A percentile compares a stretch with the other conserved stretches of the same genome.
phyloP scores from a whole-genome alignment of 2,797 vertebrate species.

The Crocodylus rhombifer region DNA sequence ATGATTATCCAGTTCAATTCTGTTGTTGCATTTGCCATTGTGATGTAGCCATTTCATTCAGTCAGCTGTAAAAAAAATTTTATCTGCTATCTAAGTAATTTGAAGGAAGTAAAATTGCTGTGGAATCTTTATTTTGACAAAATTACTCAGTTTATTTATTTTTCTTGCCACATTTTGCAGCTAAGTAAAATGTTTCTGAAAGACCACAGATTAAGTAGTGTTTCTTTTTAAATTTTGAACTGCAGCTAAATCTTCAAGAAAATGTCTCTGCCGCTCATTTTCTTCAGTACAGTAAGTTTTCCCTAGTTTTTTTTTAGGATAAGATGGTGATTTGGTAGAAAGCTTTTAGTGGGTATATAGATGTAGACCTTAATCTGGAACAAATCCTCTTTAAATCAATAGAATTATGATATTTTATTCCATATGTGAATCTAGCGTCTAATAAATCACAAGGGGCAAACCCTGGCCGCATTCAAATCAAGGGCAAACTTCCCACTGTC shows the following conservation, averaged over 20 bases:
- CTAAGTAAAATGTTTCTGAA: neutral
- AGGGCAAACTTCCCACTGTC: neutral
- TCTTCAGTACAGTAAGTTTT: neutral
- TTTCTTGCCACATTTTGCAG: neutral
- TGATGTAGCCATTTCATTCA: slow-evolving; percentile 17
- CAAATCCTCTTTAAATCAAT: neutral
- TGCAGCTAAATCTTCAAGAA: neutral
- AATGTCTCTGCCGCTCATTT: neutral
- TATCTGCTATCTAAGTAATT: slow-evolving; percentile 28
- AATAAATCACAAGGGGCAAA: neutral
- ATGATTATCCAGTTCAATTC: neutral
- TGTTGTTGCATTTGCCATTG: slow-evolving; percentile 29
- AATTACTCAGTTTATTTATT: slow-evolving; percentile 20
- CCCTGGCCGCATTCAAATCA: neutral
- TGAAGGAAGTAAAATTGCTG: neutral
- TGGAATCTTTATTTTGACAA: slow-evolving; percentile 32
- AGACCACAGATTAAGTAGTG: neutral
- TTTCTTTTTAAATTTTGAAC: slow-evolving; percentile 19
- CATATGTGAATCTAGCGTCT: neutral
- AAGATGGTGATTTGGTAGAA: neutral
- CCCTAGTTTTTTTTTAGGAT: neutral
- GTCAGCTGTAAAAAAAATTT: neutral
- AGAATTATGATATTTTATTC: neutral
- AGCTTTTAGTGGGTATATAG: neutral
- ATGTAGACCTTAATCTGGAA: neutral